These are phyloP conservation scores for Rhinopomastus cyanomelas DNA, from an alignment of 2,113 vertebrate genomes.

Conservation along the genomic window DNA sequence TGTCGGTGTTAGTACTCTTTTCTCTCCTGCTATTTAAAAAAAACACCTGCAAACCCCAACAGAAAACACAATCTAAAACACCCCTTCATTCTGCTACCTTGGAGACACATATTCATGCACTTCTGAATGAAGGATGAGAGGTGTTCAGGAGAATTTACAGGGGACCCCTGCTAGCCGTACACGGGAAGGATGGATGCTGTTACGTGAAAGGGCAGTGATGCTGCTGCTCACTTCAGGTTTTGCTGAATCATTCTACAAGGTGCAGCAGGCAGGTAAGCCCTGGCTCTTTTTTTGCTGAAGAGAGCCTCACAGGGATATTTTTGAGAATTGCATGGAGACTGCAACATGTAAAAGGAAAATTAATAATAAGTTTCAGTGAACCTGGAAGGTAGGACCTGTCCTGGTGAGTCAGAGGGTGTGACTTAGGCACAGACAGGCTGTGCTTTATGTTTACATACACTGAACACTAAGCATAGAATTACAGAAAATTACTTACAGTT, in stretches of 20 bases:
- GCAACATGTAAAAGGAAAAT: neutral
- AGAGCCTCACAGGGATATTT: conserved; percentile 54
- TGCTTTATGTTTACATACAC: conserved; percentile 13
- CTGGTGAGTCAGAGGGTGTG: conserved; percentile 51
- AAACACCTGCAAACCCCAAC: neutral
- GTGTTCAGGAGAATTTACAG: neutral
- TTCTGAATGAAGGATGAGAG: neutral
- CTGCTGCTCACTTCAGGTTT: conserved; percentile 1
- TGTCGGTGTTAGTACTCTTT: neutral
- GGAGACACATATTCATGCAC: neutral
- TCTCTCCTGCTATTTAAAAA: neutral
- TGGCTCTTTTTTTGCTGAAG: conserved; percentile 7
- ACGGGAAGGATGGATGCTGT: neutral
- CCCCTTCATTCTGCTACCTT: neutral
- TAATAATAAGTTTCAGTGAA: conserved; percentile 28
- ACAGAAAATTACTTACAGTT: conserved; percentile 5
- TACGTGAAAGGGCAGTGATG: neutral
- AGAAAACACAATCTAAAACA: accelerated
- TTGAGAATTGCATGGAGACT: conserved; percentile 44
- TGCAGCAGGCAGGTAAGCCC: conserved; percentile 16
- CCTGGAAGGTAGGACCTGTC: conserved; percentile 21
- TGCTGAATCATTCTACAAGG: conserved; percentile 36
- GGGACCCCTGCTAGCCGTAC: neutral
- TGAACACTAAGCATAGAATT: conserved; percentile 35
- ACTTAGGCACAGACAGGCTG: neutral